phyloP scores from a whole-genome alignment of 2,888 invertebrate species.

The Onchidella celtica region DNA sequence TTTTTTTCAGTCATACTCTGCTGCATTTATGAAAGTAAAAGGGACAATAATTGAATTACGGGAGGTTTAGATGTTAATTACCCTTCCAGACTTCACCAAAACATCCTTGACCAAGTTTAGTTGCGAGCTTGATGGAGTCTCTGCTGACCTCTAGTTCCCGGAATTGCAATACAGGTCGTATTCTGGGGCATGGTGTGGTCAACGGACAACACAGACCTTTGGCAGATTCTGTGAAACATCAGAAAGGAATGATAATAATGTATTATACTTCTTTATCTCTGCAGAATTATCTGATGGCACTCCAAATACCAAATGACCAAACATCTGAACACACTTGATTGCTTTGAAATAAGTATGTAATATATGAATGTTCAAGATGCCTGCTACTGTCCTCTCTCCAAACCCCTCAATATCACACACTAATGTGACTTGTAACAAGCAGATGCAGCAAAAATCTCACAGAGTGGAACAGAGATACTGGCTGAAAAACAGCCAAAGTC shows the following conservation, averaged over 20 bases:
- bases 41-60: background rate
- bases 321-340: no score
- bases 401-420: no score
- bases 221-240: constrained; percentile 87
- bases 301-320: no score
- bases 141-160: constrained; percentile 99
- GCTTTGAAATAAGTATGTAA: no score
- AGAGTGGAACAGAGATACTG: no score
- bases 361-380: no score
- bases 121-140: constrained; percentile 91
- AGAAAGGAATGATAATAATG: background rate
- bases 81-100: constrained; percentile 97
- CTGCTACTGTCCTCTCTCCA: no score
- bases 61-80: constrained; percentile 79
- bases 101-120: constrained; percentile 96
- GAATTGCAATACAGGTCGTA: constrained; percentile 95
- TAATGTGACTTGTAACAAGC: no score
- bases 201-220: constrained; percentile 97
- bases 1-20: background rate
- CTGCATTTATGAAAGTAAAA: background rate
- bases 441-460: no score
- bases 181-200: constrained; percentile 93
- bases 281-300: no score
- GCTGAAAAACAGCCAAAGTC: no score
- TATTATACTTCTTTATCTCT: background rate